Evolutionary conservation across 2,888 invertebrate species (phyloP), one percentile per base, ranked within the genome.

Genomic region (Habrosyne pyritoides): DNA sequence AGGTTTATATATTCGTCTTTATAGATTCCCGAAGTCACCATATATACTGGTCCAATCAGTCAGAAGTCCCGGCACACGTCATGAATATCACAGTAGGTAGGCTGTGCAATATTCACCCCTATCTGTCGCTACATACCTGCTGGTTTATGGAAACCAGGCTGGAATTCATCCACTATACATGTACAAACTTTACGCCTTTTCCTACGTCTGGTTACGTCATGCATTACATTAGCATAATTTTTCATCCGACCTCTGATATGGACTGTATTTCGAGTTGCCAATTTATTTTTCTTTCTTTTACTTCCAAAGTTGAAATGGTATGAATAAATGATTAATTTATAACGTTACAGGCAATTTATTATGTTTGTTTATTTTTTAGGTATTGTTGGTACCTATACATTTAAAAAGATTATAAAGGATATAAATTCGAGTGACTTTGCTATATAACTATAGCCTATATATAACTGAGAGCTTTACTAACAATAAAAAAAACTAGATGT

Each of bases 81-180:
- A 86, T 90, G 89, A 88, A 90, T 89, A 83, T 85, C 79, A 79
- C 76, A 87, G 81, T 74, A 83, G 77, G 73, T 73, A 64, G 64
- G 61, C 70, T 75, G 66, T 81, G 78, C 78, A 80, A 81, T 85
- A 84, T 84, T 85, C 81, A 77, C 67, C 71, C 67, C 56, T 70
- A 73, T 75, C 60, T 66, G 63, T 73, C 66, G 62, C 66, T 69
- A 61, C 58, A 47, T 64, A 61, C 60, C 64, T 57, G 57, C 59
- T 24, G 56, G 51, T 67, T 65, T 69, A 71, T 66, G 61, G 60
- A 64, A 56, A 58, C 61, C 47, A 50, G 50, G 18, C 50, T 30
- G 50, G 12, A 50, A 42, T 52, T 52, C 53, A 47, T 47, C 63
- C 63, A 60, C 67, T 57, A 53, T 54, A 57, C 51, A 53, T 66